Percentiles rank a stretch among this genome's conserved stretches.
Evolutionary conservation across 2,888 invertebrate genomes (phyloP).

Genomic region (Drosophila niveifrons): DNA sequence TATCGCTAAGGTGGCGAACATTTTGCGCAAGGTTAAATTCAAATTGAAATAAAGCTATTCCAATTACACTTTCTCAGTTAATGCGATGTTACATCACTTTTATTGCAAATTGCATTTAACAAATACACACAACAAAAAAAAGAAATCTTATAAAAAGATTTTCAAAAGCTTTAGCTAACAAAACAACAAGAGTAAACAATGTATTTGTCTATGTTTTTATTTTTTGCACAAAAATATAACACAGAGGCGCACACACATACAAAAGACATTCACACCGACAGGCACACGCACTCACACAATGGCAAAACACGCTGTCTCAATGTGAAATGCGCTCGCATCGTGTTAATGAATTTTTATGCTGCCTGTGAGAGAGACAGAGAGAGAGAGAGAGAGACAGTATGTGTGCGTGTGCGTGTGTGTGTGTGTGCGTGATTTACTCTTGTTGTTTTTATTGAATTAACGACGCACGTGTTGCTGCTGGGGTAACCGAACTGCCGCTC

Average conservation of each 20-base stretch:
- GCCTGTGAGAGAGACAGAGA: background rate
- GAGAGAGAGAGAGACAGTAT: conserved; percentile 18
- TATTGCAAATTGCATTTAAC: conserved; percentile 3
- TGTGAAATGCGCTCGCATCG: conserved; percentile 54
- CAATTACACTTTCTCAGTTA: background rate
- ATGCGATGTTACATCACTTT: background rate
- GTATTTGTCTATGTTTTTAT: conserved; percentile 1
- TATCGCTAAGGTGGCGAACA: background rate
- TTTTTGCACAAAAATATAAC: conserved; percentile 23
- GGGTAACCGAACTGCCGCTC: conserved; percentile 53
- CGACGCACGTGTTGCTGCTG: conserved; percentile 72
- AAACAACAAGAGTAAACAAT: background rate
- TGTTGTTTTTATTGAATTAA: conserved; percentile 71
- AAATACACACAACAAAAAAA: background rate
- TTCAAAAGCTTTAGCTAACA: conserved; percentile 1
- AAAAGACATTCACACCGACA: conserved; percentile 17
- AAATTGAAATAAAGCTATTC: background rate
- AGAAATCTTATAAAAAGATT: background rate
- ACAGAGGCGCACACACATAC: conserved; percentile 4
- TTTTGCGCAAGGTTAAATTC: background rate
- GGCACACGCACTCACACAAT: conserved; percentile 17
- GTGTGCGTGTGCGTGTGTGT: conserved; percentile 17
- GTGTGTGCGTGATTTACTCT: conserved; percentile 42
- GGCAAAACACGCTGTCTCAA: background rate
- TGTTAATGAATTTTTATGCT: conserved; percentile 72